Evolutionary conservation across 1,140 invertebrate genomes (phyloP).

Genomic region (Anastatus disparis): DNA sequence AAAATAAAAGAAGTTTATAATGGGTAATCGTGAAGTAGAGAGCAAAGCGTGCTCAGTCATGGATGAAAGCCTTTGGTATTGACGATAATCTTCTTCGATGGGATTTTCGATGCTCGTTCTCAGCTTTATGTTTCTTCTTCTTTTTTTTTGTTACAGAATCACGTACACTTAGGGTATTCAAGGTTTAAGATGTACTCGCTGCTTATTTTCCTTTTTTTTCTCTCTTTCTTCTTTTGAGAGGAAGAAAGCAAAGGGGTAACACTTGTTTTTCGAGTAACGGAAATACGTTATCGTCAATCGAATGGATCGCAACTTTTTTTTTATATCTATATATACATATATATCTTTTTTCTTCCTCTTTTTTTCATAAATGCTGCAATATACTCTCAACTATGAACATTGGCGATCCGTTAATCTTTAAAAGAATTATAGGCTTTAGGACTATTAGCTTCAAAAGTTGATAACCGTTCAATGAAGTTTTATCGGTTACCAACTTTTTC

Average conservation of each 20-base stretch:
- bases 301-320: no score
- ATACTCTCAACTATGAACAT: no score
- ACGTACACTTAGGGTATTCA: neutral
- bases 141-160: neutral
- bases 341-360: no score
- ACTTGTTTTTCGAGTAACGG: neutral
- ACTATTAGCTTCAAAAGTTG: no score
- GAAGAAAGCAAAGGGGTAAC: neutral
- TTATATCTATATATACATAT: no score
- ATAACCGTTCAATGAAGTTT: no score
- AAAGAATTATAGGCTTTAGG: no score
- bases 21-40: neutral
- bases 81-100: conserved; percentile 34
- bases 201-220: neutral
- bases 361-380: no score
- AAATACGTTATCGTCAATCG: neutral
- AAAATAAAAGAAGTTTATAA: neutral
- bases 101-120: conserved; percentile 28
- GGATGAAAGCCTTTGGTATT: conserved; percentile 27
- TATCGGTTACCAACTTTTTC: no score
- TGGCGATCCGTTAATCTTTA: no score
- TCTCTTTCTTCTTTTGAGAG: no score
- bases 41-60: conserved; percentile 22
- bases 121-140: no score
- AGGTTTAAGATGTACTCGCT: conserved; percentile 23